These are phyloP conservation scores for Sinocyclocheilus rhinocerous DNA, from an alignment of 2,113 vertebrate species.

Conservation along the genomic window DNA sequence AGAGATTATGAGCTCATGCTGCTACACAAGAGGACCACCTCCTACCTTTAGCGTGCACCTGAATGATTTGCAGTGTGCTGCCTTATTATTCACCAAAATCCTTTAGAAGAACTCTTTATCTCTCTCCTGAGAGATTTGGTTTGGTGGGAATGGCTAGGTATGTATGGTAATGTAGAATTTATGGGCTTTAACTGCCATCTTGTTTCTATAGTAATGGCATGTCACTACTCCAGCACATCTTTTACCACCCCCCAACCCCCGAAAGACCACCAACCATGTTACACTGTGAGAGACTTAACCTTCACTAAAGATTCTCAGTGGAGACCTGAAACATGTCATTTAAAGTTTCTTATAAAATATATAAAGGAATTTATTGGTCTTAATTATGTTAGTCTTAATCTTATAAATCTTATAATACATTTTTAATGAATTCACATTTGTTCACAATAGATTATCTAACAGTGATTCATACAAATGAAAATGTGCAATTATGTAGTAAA, in stretches of 20 bases:
- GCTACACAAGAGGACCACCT: slow-evolving; percentile 20
- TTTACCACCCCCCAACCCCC: background rate
- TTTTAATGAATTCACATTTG: background rate
- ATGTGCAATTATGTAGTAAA: too few relatives aligned
- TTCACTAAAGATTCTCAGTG: background rate
- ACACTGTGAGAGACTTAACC: background rate
- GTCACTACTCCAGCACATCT: slow-evolving; percentile 26
- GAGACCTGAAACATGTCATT: background rate
- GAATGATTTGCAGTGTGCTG: slow-evolving; percentile 63
- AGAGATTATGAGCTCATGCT: slow-evolving; percentile 31
- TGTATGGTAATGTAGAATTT: slow-evolving; percentile 63
- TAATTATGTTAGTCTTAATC: background rate
- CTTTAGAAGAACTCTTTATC: slow-evolving; percentile 62
- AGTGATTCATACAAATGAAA: too few relatives aligned
- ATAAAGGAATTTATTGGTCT: background rate
- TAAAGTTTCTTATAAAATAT: too few relatives aligned
- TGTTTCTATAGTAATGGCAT: slow-evolving; percentile 72
- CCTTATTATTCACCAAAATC: slow-evolving; percentile 57
- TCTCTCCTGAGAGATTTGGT: slow-evolving; percentile 67
- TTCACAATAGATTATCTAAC: too few relatives aligned
- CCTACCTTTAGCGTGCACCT: slow-evolving; percentile 35
- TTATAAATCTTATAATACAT: background rate
- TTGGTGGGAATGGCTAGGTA: slow-evolving; percentile 57
- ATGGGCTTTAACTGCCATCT: slow-evolving; percentile 55
- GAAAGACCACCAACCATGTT: slow-evolving; percentile 4